Percentiles rank a stretch among this genome's conserved stretches.
Evolutionary conservation across 2,113 vertebrate species (phyloP).

Genomic region (Leptobrachium ailaonicum): DNA sequence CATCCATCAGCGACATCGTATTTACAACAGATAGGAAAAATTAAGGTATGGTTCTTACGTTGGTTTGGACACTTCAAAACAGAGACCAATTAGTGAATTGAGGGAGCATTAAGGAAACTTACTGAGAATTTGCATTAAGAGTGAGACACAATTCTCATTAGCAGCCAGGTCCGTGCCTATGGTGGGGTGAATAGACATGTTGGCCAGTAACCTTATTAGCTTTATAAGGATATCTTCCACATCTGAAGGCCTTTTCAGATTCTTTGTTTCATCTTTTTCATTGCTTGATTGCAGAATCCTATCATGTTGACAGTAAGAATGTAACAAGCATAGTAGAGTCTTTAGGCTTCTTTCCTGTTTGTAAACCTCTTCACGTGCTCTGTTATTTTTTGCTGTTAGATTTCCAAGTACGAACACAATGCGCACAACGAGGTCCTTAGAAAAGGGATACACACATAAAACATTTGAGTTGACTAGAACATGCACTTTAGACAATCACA

Average conservation of each 20-base stretch:
- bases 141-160: slow-evolving; percentile 64
- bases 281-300: slow-evolving; percentile 22
- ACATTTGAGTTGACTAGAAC: no score
- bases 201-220: slow-evolving; percentile 86
- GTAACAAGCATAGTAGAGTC: slow-evolving; percentile 75
- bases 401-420: slow-evolving; percentile 90
- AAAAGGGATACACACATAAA: slow-evolving; percentile 33
- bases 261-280: not conserved
- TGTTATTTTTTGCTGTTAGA: slow-evolving; percentile 77
- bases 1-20: no score
- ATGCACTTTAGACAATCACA: no score
- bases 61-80: no score
- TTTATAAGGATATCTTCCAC: slow-evolving; percentile 87
- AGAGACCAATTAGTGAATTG: no score
- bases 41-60: no score
- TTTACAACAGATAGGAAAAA: no score
- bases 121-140: slow-evolving; percentile 84
- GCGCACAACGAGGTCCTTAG: slow-evolving; percentile 85
- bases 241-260: slow-evolving; percentile 53
- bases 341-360: slow-evolving; percentile 66
- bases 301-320: slow-evolving; percentile 67
- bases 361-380: slow-evolving; percentile 75
- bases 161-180: slow-evolving; percentile 74
- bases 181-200: slow-evolving; percentile 78
- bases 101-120: slow-evolving; percentile 49